Evolutionary conservation across 2,113 vertebrate genomes (phyloP).

Genomic region (Andinoacara biseriatus): DNA sequence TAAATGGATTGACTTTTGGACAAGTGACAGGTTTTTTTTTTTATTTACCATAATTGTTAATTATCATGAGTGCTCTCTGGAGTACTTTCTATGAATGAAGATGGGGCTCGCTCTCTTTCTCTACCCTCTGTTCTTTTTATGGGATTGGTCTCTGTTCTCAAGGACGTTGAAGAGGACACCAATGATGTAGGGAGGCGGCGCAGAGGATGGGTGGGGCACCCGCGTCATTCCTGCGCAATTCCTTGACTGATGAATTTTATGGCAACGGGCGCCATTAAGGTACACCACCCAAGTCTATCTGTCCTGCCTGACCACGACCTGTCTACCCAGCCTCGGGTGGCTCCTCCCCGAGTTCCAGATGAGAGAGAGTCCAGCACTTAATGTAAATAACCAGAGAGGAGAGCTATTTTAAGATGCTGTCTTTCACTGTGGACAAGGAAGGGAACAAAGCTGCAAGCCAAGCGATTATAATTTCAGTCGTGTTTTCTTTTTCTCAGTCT

Average conservation of each 20-base stretch:
- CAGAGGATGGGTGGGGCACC: conserved; percentile 50
- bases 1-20: conserved; percentile 78
- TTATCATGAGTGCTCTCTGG: conserved; percentile 79
- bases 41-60: conserved; percentile 78
- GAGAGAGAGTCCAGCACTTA: conserved; percentile 76
- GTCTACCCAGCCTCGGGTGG: conserved; percentile 39
- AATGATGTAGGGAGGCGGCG: conserved; percentile 46
- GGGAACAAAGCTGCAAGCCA: conserved; percentile 73
- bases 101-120: conserved; percentile 34
- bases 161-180: conserved; percentile 75
- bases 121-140: conserved; percentile 67
- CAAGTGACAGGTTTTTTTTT: conserved; percentile 23
- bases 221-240: conserved; percentile 60
- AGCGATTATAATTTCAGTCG: conserved; percentile 75
- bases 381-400: conserved; percentile 74
- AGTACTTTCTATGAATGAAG: conserved; percentile 73
- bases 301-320: conserved; percentile 21
- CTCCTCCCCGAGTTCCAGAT: conserved; percentile 62
- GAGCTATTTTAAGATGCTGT: conserved; percentile 77
- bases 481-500: conserved; percentile 64
- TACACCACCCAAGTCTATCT: conserved; percentile 43
- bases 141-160: conserved; percentile 76
- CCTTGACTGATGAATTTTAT: conserved; percentile 40
- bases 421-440: conserved; percentile 65
- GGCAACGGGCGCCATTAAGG: conserved; percentile 36